Percentiles rank a stretch among this genome's conserved stretches.
Evolutionary conservation across 1,140 invertebrate species (phyloP).

Genomic region (Laupala kohalensis): DNA sequence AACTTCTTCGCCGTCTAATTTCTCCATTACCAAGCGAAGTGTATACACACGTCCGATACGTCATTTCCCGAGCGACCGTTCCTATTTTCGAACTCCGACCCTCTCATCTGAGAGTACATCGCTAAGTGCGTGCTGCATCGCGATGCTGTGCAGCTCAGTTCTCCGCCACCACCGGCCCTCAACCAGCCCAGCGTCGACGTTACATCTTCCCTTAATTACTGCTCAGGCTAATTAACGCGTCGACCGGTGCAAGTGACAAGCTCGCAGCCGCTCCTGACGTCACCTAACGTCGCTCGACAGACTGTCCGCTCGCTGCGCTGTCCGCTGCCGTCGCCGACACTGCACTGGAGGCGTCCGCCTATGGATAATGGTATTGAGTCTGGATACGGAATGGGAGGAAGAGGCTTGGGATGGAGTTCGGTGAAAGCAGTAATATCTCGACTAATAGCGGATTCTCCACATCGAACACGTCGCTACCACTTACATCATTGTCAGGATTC

Average conservation of each 20-base stretch:
- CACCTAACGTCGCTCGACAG: background rate
- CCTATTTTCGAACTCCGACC: no score
- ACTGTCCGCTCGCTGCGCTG: background rate
- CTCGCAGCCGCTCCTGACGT: background rate
- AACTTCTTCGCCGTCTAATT: no score
- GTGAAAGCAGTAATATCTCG: background rate
- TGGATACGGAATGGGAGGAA: background rate
- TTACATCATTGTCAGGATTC: no score
- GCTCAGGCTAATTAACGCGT: slow-evolving; percentile 4
- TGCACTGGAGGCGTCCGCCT: background rate
- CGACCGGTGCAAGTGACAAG: slow-evolving; percentile 1
- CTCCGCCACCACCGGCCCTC: background rate
- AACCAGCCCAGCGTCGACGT: background rate
- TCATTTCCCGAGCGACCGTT: no score
- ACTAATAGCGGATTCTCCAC: no score
- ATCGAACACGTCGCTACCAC: no score
- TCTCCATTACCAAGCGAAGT: no score
- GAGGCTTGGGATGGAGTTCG: background rate
- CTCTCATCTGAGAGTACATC: no score
- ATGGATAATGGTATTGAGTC: background rate
- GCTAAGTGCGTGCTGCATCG: background rate
- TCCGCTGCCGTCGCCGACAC: background rate
- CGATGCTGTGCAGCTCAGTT: background rate
- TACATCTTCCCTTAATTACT: background rate
- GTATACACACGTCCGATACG: no score